phyloP scores from a whole-genome alignment of 2,113 vertebrate genomes.

The Mionectes macconnelli region DNA sequence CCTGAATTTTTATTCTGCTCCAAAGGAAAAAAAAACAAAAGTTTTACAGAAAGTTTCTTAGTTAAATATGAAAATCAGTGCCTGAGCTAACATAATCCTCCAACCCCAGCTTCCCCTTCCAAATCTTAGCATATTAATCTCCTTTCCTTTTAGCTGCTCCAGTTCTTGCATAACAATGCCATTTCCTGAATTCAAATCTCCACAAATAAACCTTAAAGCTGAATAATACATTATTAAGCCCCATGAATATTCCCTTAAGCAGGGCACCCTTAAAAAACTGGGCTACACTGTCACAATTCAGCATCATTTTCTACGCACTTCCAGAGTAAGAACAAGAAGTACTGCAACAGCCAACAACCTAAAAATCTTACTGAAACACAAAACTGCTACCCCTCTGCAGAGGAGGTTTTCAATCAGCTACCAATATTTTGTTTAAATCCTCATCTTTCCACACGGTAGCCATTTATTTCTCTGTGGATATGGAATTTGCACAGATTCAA shows the following conservation, averaged over 20 bases:
- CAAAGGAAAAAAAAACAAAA: not conserved
- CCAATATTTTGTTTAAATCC: not conserved
- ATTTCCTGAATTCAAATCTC: slow-evolving; percentile 48
- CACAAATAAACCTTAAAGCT: slow-evolving; percentile 44
- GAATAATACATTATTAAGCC: slow-evolving; percentile 43
- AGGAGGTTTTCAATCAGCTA: not conserved
- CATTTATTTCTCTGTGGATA: not conserved
- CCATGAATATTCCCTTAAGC: not conserved
- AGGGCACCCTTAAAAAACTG: not conserved
- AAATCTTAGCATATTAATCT: slow-evolving; percentile 30
- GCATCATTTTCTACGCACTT: not conserved
- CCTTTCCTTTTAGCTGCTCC: slow-evolving; percentile 35
- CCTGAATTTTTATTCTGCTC: not conserved
- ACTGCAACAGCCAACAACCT: not conserved
- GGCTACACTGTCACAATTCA: not conserved
- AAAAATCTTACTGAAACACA: not conserved
- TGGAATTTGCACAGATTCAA: not conserved
- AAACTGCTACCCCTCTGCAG: not conserved
- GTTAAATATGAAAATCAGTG: not conserved
- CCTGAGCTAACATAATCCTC: not conserved
- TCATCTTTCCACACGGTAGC: not conserved
- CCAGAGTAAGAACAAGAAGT: not conserved
- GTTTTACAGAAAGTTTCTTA: not conserved
- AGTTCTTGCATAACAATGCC: slow-evolving; percentile 41
- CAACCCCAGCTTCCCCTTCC: not conserved